phyloP scores from a whole-genome alignment of 2,888 invertebrate genomes.

The Selenia dentaria region DNA sequence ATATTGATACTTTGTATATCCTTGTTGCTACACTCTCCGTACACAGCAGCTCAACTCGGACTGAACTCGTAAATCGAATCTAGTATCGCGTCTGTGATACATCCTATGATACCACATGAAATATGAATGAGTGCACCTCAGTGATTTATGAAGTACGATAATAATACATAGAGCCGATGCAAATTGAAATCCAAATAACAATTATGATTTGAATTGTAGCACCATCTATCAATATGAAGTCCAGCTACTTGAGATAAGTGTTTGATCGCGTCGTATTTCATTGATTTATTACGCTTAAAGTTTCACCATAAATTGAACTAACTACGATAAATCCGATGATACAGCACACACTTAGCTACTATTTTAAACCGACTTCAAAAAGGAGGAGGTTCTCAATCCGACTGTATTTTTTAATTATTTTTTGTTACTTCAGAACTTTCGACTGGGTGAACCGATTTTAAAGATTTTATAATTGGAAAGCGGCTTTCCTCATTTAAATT shows the following conservation, averaged over 20 bases:
- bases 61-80: conserved; percentile 71
- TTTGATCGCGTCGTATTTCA: conserved; percentile 12
- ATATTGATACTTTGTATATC: no score
- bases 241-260: conserved; percentile 20
- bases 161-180: conserved; percentile 51
- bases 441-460: no score
- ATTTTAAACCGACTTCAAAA: no score
- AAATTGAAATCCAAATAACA: conserved; percentile 51
- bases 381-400: no score
- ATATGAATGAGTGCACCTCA: conserved; percentile 65
- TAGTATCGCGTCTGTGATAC: conserved; percentile 67
- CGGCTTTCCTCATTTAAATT: no score
- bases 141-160: conserved; percentile 72
- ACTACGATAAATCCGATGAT: no score
- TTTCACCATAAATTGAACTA: no score
- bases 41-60: conserved; percentile 53
- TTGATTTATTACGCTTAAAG: conserved; percentile 12
- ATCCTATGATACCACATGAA: conserved; percentile 72
- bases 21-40: no score
- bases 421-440: no score
- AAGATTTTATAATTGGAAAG: no score
- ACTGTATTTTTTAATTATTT: no score
- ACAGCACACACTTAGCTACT: no score
- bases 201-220: conserved; percentile 48
- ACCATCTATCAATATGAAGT: conserved; percentile 27